Base-by-base conservation (phyloP, 1,140 invertebrate species). In the Papilio machaon region DNA sequence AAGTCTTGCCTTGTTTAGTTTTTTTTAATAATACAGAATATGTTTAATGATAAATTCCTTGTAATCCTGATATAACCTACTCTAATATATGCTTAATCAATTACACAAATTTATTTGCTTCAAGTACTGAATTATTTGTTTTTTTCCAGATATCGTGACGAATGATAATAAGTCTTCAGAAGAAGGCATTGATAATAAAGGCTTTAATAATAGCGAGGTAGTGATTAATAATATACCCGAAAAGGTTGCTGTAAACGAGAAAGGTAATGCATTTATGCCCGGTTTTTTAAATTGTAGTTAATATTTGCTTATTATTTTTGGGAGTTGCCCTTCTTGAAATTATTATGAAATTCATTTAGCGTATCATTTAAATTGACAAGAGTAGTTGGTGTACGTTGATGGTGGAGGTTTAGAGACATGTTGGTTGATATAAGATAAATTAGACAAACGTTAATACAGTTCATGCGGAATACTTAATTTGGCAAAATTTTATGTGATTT, bases 171-270 rank as follows among this genome's bases (percentile, higher is more conserved):
- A 91, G 73, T 70, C 85, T 23, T 67, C 85, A 4, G 90, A 91
- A 83, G 89, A 92, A 15, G 91, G 89, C 0, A 64, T 88, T 19
- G 86, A 88, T 47, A 90, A 92, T 73, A 93, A 92, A 82, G 87
- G 73, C 17, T 88, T 86, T 67, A 80, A 76, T 35, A 82, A 84
- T 38, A 74, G 19, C 52, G 82, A 86, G 9, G 58, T 30, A 30
- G 73, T 78, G 43, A 76, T 76, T 54, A 78, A 60, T 15, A 78
- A 78, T 60, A 60, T 78, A 7, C 52, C 76, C 15, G 83, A 86
- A 43, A 86, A 87, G 82, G 81, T 81, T 15, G 46, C 64, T 35
- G 78, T 82, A 13, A 74, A 74, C 47, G 83, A 85, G 58, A 82
- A 83, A 80, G 85, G 86, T 86, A 83, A 79, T 1, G 5, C 47